These are phyloP conservation scores for Lucinisca nassula DNA, from an alignment of 2,888 invertebrate species.

Conservation along the genomic window DNA sequence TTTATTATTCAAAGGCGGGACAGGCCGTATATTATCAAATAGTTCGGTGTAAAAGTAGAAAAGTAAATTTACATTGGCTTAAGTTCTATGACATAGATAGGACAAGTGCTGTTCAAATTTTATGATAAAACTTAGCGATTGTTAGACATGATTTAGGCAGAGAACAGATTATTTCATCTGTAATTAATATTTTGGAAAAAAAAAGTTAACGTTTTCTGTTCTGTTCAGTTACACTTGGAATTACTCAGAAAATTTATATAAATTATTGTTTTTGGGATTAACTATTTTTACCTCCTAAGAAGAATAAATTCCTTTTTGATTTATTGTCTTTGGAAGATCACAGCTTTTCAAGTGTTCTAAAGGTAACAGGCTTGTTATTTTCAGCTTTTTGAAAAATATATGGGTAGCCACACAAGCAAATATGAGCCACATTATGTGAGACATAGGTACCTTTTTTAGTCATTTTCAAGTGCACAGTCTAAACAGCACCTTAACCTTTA, in stretches of 20 bases:
- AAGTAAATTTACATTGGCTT: constrained; percentile 67
- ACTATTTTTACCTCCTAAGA: no score
- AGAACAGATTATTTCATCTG: not conserved
- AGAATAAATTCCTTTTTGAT: no score
- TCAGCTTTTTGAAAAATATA: no score
- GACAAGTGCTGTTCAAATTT: not conserved
- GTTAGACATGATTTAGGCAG: not conserved
- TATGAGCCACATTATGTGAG: no score
- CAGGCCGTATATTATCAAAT: constrained; percentile 67
- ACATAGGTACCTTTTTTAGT: no score
- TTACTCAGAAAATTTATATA: not conserved
- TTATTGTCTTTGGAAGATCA: no score
- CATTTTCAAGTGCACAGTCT: no score
- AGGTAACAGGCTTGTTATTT: no score
- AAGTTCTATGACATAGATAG: constrained; percentile 7
- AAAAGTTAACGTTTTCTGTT: not conserved
- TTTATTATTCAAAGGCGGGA: constrained; percentile 64
- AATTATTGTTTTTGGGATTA: no score
- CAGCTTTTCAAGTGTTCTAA: no score
- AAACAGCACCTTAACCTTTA: no score
- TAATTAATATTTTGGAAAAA: not conserved
- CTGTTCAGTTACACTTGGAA: not conserved
- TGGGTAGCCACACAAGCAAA: no score
- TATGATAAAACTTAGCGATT: not conserved
- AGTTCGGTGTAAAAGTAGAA: constrained; percentile 71